These are phyloP conservation scores for Halocynthia aurantium DNA, from an alignment of 23 tunicate species.

Conservation along the genomic window DNA sequence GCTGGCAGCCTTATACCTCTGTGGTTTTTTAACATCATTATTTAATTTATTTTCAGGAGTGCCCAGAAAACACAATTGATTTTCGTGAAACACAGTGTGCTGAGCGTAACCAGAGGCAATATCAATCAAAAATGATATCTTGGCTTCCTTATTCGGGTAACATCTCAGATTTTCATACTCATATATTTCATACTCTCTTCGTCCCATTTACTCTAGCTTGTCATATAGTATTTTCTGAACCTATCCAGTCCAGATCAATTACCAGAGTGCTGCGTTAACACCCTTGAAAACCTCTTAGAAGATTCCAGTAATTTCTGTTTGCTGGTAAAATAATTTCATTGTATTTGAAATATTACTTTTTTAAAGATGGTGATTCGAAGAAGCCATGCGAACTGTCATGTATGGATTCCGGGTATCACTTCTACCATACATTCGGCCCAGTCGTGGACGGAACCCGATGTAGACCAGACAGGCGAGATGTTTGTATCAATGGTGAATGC, in stretches of 20 bases:
- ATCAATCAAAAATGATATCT: conserved; percentile 13
- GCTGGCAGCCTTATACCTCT: no score
- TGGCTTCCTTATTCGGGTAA: conserved; percentile 77
- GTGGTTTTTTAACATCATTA: no score
- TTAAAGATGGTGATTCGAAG: conserved; percentile 3
- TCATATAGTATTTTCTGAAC: no score
- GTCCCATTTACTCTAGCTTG: background rate
- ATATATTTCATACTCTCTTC: no score
- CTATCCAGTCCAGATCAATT: no score
- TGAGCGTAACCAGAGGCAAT: conserved; percentile 19
- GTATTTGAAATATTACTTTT: no score
- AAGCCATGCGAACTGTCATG: conserved; percentile 63
- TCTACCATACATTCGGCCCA: conserved; percentile 64
- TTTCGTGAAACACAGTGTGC: conserved; percentile 66
- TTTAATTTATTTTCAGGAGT: conserved; percentile 18
- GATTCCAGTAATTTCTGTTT: no score
- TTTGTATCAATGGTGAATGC: conserved; percentile 81
- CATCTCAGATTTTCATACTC: background rate
- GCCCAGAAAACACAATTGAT: conserved; percentile 24
- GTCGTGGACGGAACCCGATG: conserved; percentile 83
- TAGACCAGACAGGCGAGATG: conserved; percentile 27
- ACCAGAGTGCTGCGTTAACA: no score
- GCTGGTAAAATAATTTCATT: no score
- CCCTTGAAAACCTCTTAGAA: no score
- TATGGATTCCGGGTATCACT: conserved; percentile 47